Evolutionary conservation across 2,797 vertebrate species (phyloP), one percentile per base, ranked within the genome.

Genomic region (Cuniculus paca): DNA sequence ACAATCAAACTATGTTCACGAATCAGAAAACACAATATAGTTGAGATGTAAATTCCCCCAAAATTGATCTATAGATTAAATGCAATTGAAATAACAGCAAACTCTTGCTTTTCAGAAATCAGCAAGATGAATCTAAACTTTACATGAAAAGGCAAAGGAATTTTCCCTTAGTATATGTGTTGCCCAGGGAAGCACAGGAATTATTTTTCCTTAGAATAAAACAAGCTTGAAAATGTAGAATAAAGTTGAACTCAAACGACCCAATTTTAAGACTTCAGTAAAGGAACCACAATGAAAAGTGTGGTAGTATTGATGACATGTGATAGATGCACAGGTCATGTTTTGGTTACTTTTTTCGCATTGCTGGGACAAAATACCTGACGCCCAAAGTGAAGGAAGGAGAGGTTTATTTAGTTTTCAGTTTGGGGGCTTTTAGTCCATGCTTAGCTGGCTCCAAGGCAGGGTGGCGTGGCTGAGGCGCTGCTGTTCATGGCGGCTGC

Each of bases 221-320:
- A 36, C 6, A 81, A 52, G n/a, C 78, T 78, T 34, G 60, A 58
- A 75, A 75, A 60, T 34, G 11, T 31, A 77, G 28, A 82, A 89
- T 45, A 75, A 87, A 78, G 54, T 2, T 87, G 17, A 92, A 89
- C 24, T 77, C 28, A 92, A 75, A 16, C 10, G 31, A 82, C 50
- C 42, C 50, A 79, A 68, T 45, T 93, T 79, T 79, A 96, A 75
- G 36, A 92, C 16, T 65, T 94, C 5, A 80, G 12, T 34, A 87
- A 72, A 80, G 42, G 34, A 90, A 45, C 7, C 61, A 63, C 60
- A 89, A 82, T 65, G 22, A 82, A 74, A 96, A 36, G 5, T 90
- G 17, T 61, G 52, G 70, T 83, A 17, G 70, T 79, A 13, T 14
- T 79, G 16, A 28, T 50, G 6, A 94, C 39, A 87, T 42, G 24